Conservation (phyloP, 1,140 invertebrate genomes). For the Papilio xuthus region DNA sequence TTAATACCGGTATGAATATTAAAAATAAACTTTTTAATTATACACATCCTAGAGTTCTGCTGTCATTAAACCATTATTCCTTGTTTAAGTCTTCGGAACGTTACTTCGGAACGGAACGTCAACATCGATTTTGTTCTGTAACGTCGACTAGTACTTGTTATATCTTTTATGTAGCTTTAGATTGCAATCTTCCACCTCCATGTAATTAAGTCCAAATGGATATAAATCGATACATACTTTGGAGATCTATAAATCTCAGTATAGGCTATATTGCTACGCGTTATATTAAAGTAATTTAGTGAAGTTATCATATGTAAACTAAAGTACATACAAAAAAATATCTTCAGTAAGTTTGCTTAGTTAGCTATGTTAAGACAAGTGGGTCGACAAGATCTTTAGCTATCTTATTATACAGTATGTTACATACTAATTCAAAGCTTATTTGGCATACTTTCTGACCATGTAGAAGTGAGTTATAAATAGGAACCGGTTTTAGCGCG, state of each 20-base stretch:
- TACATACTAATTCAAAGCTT: slow-evolving; percentile 1
- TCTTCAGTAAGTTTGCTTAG: neutral
- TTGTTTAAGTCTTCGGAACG: too few species aligned
- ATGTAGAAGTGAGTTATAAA: neutral
- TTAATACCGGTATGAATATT: neutral
- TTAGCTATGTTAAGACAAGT: slow-evolving; percentile 6
- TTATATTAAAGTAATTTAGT: too few species aligned
- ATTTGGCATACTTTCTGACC: slow-evolving; percentile 19
- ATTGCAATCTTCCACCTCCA: too few species aligned
- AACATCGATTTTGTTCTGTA: too few species aligned
- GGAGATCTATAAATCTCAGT: too few species aligned
- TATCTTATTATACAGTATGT: slow-evolving; percentile 7
- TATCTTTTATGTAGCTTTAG: too few species aligned
- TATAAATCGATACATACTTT: too few species aligned
- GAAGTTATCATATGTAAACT: neutral
- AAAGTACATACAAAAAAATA: neutral
- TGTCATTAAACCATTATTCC: neutral
- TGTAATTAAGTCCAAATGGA: too few species aligned
- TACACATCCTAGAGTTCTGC: neutral
- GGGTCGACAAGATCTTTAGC: slow-evolving; percentile 4
- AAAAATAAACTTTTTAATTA: slow-evolving; percentile 1
- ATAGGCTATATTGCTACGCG: neutral
- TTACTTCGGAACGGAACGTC: too few species aligned
- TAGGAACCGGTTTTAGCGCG: slow-evolving; percentile 1
- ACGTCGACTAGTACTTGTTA: too few species aligned